Evolutionary conservation across 2,113 vertebrate species (phyloP).

Genomic region (Crotalus horridus): DNA sequence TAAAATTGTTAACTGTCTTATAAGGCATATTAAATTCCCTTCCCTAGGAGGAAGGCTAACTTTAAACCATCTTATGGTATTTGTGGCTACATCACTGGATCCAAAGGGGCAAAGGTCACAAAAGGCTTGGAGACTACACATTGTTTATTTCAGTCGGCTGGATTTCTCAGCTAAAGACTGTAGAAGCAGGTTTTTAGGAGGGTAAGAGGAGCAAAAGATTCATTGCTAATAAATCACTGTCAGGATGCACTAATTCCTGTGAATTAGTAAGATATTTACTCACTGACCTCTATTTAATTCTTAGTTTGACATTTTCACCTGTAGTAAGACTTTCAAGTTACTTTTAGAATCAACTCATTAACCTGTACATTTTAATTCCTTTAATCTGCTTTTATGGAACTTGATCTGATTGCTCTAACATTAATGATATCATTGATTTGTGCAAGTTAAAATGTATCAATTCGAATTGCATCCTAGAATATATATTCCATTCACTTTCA

Average conservation of each 20-base stretch:
- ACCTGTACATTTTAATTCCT: constrained; percentile 7
- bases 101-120: not conserved
- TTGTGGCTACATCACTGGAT: not conserved
- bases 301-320: constrained; percentile 53
- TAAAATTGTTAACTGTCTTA: not conserved
- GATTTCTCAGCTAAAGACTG: constrained; percentile 1
- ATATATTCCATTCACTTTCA: constrained; percentile 3
- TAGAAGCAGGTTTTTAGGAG: not conserved
- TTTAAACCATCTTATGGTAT: not conserved
- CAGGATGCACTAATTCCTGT: constrained; percentile 33
- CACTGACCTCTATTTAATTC: constrained; percentile 50
- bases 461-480: not conserved
- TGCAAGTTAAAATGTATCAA: not conserved
- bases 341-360: constrained; percentile 59
- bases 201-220: constrained; percentile 33
- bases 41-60: not conserved
- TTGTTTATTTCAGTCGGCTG: not conserved
- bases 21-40: not conserved
- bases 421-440: constrained; percentile 1
- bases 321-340: constrained; percentile 21
- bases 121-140: not conserved
- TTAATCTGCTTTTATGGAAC: constrained; percentile 39
- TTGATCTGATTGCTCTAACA: constrained; percentile 16
- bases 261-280: constrained; percentile 58
- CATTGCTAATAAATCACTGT: constrained; percentile 51